Evolutionary conservation across 2,113 vertebrate species (phyloP).

Genomic region (Cyprinus carpio): DNA sequence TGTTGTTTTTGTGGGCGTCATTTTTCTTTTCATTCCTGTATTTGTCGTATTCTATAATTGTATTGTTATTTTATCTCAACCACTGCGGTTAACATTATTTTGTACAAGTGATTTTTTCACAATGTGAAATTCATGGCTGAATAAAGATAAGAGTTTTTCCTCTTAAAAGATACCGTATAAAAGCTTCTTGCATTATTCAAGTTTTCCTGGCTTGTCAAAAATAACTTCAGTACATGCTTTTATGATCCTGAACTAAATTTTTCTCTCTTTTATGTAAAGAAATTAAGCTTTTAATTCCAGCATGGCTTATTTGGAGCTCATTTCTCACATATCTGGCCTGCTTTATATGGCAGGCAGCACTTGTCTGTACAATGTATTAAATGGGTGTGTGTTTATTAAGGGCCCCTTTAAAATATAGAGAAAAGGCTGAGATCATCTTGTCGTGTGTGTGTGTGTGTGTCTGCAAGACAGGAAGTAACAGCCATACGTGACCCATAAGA

Average conservation of each 20-base stretch:
- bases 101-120: constrained; percentile 92
- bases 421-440: constrained; percentile 70
- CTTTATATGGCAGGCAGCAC: constrained; percentile 50
- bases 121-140: constrained; percentile 97
- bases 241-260: neutral
- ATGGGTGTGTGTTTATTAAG: constrained; percentile 57
- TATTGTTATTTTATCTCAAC: constrained; percentile 56
- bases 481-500: constrained; percentile 71
- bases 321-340: constrained; percentile 66
- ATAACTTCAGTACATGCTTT: neutral
- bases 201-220: constrained; percentile 6
- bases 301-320: constrained; percentile 54
- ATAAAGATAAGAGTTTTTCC: constrained; percentile 97
- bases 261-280: neutral
- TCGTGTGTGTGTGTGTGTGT: constrained; percentile 56
- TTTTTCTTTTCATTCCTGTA: constrained; percentile 65
- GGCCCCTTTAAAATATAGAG: constrained; percentile 65
- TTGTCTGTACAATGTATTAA: constrained; percentile 62
- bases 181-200: constrained; percentile 51
- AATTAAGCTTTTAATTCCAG: constrained; percentile 39
- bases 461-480: constrained; percentile 59
- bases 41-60: constrained; percentile 62
- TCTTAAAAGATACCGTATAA: constrained; percentile 74
- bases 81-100: constrained; percentile 76
- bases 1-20: constrained; percentile 75